Conservation (phyloP, 2,888 invertebrate genomes). For the Mechanitis messenoides region DNA sequence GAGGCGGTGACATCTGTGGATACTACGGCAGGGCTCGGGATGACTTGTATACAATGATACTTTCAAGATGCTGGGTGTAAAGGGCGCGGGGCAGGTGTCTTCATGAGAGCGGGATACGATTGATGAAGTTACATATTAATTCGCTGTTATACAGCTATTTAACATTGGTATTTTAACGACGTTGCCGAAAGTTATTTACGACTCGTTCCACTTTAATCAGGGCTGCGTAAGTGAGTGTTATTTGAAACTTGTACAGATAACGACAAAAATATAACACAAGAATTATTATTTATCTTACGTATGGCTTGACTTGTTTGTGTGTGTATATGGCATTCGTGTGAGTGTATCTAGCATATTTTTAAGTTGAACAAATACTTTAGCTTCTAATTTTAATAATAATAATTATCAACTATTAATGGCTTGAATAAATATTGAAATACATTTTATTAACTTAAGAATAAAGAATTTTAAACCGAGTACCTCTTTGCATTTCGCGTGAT, state of each 20-base stretch:
- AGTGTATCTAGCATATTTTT: too few relatives aligned
- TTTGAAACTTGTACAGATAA: background rate
- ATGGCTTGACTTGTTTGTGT: too few relatives aligned
- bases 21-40: conserved; percentile 42
- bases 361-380: too few relatives aligned
- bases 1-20: conserved; percentile 45
- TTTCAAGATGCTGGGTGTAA: conserved; percentile 45
- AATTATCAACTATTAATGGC: too few relatives aligned
- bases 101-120: conserved; percentile 48
- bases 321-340: too few relatives aligned
- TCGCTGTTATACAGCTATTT: conserved; percentile 28
- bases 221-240: conserved; percentile 9
- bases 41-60: conserved; percentile 37
- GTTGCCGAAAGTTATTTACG: conserved; percentile 20
- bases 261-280: background rate
- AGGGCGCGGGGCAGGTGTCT: conserved; percentile 49
- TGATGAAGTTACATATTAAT: conserved; percentile 51
- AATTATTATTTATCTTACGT: background rate
- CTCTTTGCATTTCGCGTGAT: conserved; percentile 1
- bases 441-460: background rate
- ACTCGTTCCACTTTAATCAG: conserved; percentile 13
- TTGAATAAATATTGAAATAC: background rate
- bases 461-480: background rate
- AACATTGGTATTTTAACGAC: conserved; percentile 12
- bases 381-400: too few relatives aligned